phyloP scores from a whole-genome alignment of 1,140 invertebrate genomes.

The Danaus plexippus region DNA sequence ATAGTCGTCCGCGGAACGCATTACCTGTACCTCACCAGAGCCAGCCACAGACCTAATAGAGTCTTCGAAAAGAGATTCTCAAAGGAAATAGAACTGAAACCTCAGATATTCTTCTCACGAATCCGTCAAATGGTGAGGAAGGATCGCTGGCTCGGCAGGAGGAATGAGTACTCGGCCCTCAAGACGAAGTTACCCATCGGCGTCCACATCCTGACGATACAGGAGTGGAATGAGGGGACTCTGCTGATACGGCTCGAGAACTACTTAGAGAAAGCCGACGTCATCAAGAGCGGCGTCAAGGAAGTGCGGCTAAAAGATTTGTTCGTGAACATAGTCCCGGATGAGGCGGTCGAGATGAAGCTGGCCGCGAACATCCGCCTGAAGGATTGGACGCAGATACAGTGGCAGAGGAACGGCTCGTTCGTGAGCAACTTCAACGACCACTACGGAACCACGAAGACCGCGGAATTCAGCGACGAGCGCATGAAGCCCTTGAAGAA shows the following conservation, averaged over 20 bases:
- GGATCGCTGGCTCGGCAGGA: conserved; percentile 16
- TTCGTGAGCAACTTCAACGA: conserved; percentile 44
- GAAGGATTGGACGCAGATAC: conserved; percentile 64
- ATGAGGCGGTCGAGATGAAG: conserved; percentile 73
- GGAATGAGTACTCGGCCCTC: conserved; percentile 34
- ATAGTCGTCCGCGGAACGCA: conserved; percentile 87
- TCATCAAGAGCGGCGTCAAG: conserved; percentile 44
- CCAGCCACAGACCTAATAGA: conserved; percentile 36
- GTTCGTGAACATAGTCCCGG: conserved; percentile 73
- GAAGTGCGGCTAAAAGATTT: conserved; percentile 48
- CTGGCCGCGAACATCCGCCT: conserved; percentile 77
- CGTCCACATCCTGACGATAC: conserved; percentile 88
- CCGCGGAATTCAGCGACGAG: conserved; percentile 15
- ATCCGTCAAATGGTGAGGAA: conserved; percentile 6
- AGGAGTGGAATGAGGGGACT: conserved; percentile 79
- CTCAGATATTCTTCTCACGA: conserved; percentile 23
- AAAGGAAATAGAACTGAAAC: conserved; percentile 37
- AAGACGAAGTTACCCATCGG: conserved; percentile 77
- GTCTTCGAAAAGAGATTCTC: conserved; percentile 50
- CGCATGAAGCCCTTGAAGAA: conserved; percentile 7
- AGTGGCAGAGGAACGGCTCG: conserved; percentile 52
- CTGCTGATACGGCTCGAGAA: conserved; percentile 90
- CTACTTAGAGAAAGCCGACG: conserved; percentile 84
- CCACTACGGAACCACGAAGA: conserved; percentile 24
- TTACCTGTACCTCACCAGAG: conserved; percentile 43